These are phyloP conservation scores for Bombus fervidus DNA, from an alignment of 1,140 invertebrate genomes.

Conservation along the genomic window DNA sequence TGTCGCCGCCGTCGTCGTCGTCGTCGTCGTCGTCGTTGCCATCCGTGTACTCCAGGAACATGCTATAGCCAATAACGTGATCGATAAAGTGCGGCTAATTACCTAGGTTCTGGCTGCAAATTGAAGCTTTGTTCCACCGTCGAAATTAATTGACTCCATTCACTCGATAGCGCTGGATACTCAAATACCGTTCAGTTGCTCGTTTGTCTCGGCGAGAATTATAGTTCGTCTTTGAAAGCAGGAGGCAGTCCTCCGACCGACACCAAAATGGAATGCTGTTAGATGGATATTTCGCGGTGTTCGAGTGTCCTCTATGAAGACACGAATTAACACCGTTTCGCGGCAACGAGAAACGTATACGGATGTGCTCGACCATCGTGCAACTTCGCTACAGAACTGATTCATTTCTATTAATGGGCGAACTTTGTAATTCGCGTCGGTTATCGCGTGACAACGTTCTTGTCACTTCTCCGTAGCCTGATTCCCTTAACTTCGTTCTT, in stretches of 20 bases:
- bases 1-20: not conserved
- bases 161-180: conserved; percentile 73
- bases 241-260: not conserved
- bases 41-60: conserved; percentile 60
- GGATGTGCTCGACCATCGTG: not conserved
- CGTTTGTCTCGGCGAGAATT: conserved; percentile 64
- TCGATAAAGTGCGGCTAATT: conserved; percentile 79
- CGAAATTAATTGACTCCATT: conserved; percentile 79
- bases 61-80: conserved; percentile 75
- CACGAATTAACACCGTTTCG: conserved; percentile 11
- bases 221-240: conserved; percentile 57
- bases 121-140: conserved; percentile 77
- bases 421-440: not conserved
- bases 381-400: not conserved
- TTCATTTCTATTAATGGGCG: not conserved
- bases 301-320: not conserved
- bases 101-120: conserved; percentile 74
- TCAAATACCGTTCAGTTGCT: conserved; percentile 57
- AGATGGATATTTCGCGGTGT: conserved; percentile 3
- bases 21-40: conserved; percentile 34
- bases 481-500: not conserved
- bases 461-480: not conserved
- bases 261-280: not conserved
- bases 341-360: not conserved
- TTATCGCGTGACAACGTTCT: no score